Base-by-base conservation (phyloP, 2,888 invertebrate species). In the Drosophila pegasa region DNA sequence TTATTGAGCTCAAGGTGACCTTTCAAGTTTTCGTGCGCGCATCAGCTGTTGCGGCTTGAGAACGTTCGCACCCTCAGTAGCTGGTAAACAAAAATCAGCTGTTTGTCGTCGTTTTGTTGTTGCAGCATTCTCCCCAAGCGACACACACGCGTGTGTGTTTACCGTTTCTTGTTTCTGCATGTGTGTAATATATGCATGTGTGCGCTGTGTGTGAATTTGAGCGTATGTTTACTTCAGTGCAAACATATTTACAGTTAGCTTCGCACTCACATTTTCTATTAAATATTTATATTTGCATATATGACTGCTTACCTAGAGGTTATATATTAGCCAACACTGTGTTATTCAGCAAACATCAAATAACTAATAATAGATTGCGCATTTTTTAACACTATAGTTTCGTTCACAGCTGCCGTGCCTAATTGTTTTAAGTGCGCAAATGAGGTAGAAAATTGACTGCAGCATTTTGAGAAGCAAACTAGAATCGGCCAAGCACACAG, bases 1-100 rank as follows among this genome's bases (percentile, higher is more conserved):
- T 78, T 84, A 84, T 80, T 71, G 78, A 70, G 86, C 82, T 89
- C 90, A 88, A 88, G 90, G 88, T 88, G 88, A 88, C 88, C 88
- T 89, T 77, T 88, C 57, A 75, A 77, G 88, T 85, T 78, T 76
- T 80, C 66, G 73, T 78, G 72, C 80, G 68, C 62, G 16, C 65
- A 78, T 59, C 82, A 82, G 87, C 85, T 81, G 81, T 51, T 74
- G 16, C 58, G 59, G 81, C 80, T 47, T 57, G 47, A 66, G 59
- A 75, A 59, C 55, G 52, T 71, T 45, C 63, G 60, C 78, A 72
- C 71, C 83, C 66, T 63, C 81, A 25, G 37, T 48, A 37, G 84
- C 69, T 66, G 58, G 84, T 88, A 88, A 83, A 88, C 82, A 83
- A 84, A 86, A 70, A 37, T 56, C 88, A 83, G 82, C 82, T 83